Evolutionary conservation across 2,113 vertebrate species (phyloP).

Genomic region (Telmatochromis bifrenatus): DNA sequence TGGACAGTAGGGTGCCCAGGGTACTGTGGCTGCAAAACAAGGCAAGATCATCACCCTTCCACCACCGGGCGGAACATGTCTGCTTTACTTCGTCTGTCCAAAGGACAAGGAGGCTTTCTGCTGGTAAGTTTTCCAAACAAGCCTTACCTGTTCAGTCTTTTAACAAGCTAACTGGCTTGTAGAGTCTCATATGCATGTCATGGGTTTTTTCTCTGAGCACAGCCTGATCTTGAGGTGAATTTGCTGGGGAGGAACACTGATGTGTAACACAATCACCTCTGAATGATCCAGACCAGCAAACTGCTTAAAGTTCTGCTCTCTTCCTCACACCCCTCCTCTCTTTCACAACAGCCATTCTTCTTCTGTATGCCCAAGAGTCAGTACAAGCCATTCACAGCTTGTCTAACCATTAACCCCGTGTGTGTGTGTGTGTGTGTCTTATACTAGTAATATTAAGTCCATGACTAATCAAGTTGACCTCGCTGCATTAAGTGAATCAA

Average conservation of each 20-base stretch:
- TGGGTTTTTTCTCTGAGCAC: neutral
- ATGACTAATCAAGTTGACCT: neutral
- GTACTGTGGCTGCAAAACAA: neutral
- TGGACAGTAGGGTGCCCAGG: neutral
- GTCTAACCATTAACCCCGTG: neutral
- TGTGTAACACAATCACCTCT: neutral
- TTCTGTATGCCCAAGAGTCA: neutral
- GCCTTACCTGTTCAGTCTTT: neutral
- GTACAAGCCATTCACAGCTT: neutral
- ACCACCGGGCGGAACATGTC: neutral
- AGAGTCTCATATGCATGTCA: neutral
- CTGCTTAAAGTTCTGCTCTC: neutral
- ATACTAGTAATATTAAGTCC: neutral
- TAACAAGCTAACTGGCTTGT: neutral
- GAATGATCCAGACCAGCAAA: neutral
- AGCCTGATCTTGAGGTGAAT: neutral
- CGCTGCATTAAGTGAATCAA: neutral
- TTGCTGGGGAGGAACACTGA: neutral
- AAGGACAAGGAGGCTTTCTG: neutral
- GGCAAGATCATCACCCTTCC: neutral
- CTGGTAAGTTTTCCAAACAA: neutral
- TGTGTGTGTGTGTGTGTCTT: neutral
- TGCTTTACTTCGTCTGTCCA: neutral
- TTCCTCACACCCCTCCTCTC: neutral
- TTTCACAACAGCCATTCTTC: slow-evolving; percentile 9